Conservation (phyloP, 2,888 invertebrate genomes). For the Cacoxenus indagator region DNA sequence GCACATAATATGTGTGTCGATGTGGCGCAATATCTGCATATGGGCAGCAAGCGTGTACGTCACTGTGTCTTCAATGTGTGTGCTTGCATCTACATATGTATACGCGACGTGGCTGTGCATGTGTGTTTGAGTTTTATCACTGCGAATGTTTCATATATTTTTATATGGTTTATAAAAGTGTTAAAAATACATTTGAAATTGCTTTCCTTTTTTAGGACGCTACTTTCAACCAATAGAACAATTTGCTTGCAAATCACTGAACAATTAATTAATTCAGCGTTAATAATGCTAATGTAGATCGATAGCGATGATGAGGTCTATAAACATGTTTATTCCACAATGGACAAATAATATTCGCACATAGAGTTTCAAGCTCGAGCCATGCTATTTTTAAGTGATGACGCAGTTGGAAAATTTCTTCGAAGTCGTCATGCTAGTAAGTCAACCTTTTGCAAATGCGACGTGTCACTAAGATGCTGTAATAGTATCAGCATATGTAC, state of each 20-base stretch:
- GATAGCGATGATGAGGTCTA: constrained; percentile 4
- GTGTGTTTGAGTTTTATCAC: constrained; percentile 7
- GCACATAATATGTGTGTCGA: constrained; percentile 1
- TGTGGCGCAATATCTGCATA: neutral
- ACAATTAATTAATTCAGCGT: constrained; percentile 68
- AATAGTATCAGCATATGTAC: too few species aligned
- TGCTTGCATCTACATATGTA: neutral
- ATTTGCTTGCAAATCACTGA: constrained; percentile 57
- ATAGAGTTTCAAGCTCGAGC: neutral
- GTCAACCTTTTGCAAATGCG: too few species aligned
- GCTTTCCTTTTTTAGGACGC: neutral
- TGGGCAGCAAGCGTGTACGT: neutral
- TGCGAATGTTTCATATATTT: constrained; percentile 13
- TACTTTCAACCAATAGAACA: neutral
- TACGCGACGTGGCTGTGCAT: neutral
- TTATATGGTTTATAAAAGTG: constrained; percentile 1
- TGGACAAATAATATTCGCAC: neutral
- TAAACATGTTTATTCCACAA: neutral
- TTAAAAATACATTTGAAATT: constrained; percentile 2
- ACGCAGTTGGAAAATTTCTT: too few species aligned
- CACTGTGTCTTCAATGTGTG: neutral
- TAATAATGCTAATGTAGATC: constrained; percentile 50
- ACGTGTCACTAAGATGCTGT: too few species aligned
- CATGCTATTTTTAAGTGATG: neutral
- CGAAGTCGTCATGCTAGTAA: too few species aligned